Evolutionary conservation across 2,113 vertebrate species (phyloP), one percentile per base, ranked within the genome.

Genomic region (Sprattus sprattus): DNA sequence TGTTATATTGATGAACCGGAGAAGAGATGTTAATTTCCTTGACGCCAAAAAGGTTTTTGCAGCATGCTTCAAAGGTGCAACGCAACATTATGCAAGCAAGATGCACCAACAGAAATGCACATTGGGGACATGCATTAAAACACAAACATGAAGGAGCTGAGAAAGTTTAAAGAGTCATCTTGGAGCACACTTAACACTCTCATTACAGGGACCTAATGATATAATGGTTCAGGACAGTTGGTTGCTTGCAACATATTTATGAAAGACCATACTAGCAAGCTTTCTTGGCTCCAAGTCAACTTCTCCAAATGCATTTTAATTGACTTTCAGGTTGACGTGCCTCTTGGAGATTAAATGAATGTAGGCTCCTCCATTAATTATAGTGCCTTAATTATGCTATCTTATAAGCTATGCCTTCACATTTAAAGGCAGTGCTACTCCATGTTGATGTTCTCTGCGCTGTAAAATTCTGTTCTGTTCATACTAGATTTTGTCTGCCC

Each of bases 21-120:
- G 47, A 90, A 25, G 82, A 83, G 45, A 67, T 86, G 82, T 86
- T 86, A 86, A 86, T 88, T 88, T 54, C 47, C 60, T 60, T 86
- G 54, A 64, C 81, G 75, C 78, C 86, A 87, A 83, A 86, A 84
- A 57, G 78, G 25, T 78, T 78, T 78, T 81, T 81, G 49, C 78
- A 47, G 22, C 9, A 13, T 49, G 85, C 88, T 85, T 86, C 83
- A 83, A 87, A 82, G 60, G 80, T 84, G 28, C 82, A 81, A 64
- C 60, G 82, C 82, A 64, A 78, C 71, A 78, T 78, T 78, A 78
- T 39, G 82, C 67, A 78, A 78, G 82, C 67, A 78, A 78, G 71
- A 78, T 39, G 28, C 71, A 39, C 71, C 28, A 78, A 78, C 71
- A 78, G 39, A 78, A 78, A 78, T 78, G 71, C 28, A 4, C 71